Evolutionary conservation across 30 jellyfish, hydroid and myxozoan genomes (phyloP), one percentile per base, ranked within the genome.

Genomic region (Chironex yamaguchii): DNA sequence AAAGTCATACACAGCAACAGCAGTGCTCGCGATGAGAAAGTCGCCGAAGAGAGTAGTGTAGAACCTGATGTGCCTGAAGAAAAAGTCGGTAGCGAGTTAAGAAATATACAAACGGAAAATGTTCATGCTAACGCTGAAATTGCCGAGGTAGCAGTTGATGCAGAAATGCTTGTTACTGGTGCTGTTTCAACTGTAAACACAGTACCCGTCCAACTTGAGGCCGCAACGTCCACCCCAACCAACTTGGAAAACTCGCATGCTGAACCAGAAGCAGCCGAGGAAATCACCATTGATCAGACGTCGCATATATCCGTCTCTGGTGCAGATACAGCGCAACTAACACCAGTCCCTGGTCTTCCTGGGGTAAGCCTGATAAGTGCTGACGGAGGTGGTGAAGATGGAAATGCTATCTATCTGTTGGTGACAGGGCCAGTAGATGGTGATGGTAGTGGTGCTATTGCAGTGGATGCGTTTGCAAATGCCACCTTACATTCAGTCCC

Each of bases 341-440:
- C 94, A 1, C 87, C 87, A 11, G 73, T 84, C 29, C 94, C 94
- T 0, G 58, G 58, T 17, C 58, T 42, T 42, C 94, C 94, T 12
- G 94, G 94, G 34, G 94, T 84, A 36, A 84, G 94, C 50, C 72
- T 84, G 83, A 84, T 84, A 36, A 85, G 73, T 50, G 94, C 94
- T 22, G 94, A 84, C 36, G 87, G 73, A 29, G 94, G 94, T 11
- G 87, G 73, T 29, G 94, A 84, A 32, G 94, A 86, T 20, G 94
- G 73, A 27, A 86, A 86, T 48, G 96, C 96, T 3, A 87, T 87
- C 31, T 87, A 72, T 71, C 42, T 87, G 88, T 75, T 87, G 11
- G 96, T 87, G 36, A 87, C 96, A 13, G 96, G 96, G 9, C 96
- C 96, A 13, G 89, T 87, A 1, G 96, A 76, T 36, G 89, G 89